A percentile compares a stretch with the other conserved stretches of the same genome.
Evolutionary conservation across 2,797 vertebrate species (phyloP).

Genomic region (Sphaeramia orbicularis): DNA sequence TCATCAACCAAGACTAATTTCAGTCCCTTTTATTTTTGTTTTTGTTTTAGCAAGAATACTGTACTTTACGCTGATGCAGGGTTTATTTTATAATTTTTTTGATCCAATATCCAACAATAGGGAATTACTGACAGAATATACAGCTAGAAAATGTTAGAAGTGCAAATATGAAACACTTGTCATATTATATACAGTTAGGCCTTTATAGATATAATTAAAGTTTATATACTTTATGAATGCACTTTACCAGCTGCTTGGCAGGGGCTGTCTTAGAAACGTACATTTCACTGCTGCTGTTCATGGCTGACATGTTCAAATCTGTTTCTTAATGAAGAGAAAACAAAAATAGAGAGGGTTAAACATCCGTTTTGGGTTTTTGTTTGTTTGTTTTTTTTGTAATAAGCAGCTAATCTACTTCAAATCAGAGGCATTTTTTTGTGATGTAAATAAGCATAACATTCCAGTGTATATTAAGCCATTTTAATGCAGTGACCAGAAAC

Average conservation of each 20-base stretch:
- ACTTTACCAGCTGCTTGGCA: background rate
- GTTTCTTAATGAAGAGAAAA: background rate
- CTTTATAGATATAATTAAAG: background rate
- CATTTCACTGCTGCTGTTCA: background rate
- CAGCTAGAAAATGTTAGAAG: too few species aligned
- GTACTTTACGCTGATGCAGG: background rate
- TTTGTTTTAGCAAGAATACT: background rate
- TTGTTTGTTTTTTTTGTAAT: background rate
- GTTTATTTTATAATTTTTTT: too few species aligned
- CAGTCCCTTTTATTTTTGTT: background rate
- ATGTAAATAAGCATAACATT: too few species aligned
- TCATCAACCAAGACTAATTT: slow-evolving; percentile 2
- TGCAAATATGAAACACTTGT: background rate
- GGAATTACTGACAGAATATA: too few species aligned
- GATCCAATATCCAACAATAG: too few species aligned
- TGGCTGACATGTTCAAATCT: background rate
- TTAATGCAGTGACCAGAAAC: background rate
- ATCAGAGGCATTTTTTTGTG: too few species aligned
- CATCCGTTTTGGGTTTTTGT: too few species aligned
- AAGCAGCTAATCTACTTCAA: too few species aligned
- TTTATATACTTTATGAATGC: background rate
- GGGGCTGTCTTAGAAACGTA: too few species aligned
- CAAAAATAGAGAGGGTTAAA: background rate
- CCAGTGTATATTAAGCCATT: too few species aligned
- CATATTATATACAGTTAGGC: background rate